Evolutionary conservation across 2,113 vertebrate genomes (phyloP), one percentile per base, ranked within the genome.

Genomic region (Catharus bicknelli): DNA sequence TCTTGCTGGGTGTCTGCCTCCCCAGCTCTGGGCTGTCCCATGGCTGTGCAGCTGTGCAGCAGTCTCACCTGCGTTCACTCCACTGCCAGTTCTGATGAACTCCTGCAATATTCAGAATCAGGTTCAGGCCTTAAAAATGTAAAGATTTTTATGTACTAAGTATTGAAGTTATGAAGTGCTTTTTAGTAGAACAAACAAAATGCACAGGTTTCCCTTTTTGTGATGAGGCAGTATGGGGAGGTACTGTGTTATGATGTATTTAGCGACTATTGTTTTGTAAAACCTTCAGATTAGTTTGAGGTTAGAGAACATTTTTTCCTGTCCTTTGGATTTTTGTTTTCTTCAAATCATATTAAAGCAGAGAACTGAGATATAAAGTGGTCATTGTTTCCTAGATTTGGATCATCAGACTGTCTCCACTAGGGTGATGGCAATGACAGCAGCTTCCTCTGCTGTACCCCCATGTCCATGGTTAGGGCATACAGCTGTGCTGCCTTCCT

Each of bases 401-500:
- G 38, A n/a, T 74, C 70, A 27, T 47, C 47, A 63, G 38, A 7
- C 55, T 75, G 1, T n/a, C n/a, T 81, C 50, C 32, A 9, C 26
- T 63, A 38, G 16, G 6, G 3, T 36, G 29, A 22, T 59, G 43
- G 43, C 70, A 68, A 9, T 18, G 38, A 73, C 61, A 79, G 34
- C 53, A 88, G 34, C 53, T 53, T 80, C n/a, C 43, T 0, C 21
- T 0, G 0, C 58, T 29, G 20, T 26, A 14, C 10, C 9, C 55
- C 9, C 0, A 0, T 26, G 38, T 50, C 50, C 13, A 17, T 69
- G 38, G 32, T 50, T 47, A 42, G 75, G 45, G 17, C 40, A 16
- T 27, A 7, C 40, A 10, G 8, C 69, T 38, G 12, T 70, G 42
- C 73, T 50, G 3, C 40, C 27, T 50, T 70, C 43, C 26, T 85